Evolutionary conservation across 1,140 invertebrate genomes (phyloP).

Genomic region (Adoxophyes honmai): DNA sequence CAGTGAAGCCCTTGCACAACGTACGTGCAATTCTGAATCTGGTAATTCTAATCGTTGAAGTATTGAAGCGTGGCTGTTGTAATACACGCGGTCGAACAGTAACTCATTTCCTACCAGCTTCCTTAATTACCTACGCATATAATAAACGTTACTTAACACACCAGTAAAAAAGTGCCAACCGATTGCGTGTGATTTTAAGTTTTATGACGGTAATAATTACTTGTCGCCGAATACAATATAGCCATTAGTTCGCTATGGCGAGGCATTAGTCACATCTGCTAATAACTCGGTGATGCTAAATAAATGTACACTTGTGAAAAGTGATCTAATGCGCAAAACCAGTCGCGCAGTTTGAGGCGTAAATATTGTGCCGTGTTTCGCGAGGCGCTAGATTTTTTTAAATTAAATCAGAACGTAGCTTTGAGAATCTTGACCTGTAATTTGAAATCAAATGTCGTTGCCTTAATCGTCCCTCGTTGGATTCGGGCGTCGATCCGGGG

Average conservation of each 20-base stretch:
- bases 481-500: not conserved
- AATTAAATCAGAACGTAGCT: not conserved
- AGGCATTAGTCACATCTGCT: constrained; percentile 20
- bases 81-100: not conserved
- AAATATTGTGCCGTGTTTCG: not conserved
- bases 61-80: constrained; percentile 1
- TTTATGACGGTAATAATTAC: constrained; percentile 12
- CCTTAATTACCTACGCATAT: not conserved
- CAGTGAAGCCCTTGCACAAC: no score
- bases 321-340: not conserved
- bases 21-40: not conserved
- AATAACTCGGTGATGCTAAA: constrained; percentile 16
- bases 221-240: constrained; percentile 2
- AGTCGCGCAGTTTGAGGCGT: not conserved
- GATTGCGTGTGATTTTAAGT: not conserved
- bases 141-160: constrained; percentile 3
- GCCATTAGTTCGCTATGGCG: constrained; percentile 1
- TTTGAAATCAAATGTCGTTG: constrained; percentile 11
- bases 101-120: not conserved
- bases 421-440: constrained; percentile 10
- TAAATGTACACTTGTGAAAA: constrained; percentile 15
- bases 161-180: not conserved
- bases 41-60: not conserved
- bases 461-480: constrained; percentile 7
- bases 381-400: not conserved